Base-by-base conservation (phyloP, 2,888 invertebrate genomes). In the Eupsilia transversa region DNA sequence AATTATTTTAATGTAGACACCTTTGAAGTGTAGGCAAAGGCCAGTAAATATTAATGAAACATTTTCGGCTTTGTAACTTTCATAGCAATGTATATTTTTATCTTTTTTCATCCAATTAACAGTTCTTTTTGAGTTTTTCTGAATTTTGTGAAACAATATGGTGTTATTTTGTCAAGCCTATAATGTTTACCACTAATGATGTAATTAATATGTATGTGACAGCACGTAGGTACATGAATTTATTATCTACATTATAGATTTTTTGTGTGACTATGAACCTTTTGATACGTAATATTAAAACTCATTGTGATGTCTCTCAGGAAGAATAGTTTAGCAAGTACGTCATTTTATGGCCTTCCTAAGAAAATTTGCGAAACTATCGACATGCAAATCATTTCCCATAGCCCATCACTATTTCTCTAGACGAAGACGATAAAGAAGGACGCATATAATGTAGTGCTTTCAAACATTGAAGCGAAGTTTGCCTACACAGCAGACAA, bases 401-500 rank as follows among this genome's bases (percentile, higher is more conserved):
- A 30, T 17, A 59, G 12, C 60, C 64, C 86, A 64, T 80, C 84
- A 75, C 87, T 87, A 86, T 74, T 75, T 73, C 69, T 65, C 70
- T 57, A 90, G 86, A 86, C 88, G 88, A 91, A 88, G 90, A 94
- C 93, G 93, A 94, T 95, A 94, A 94, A 94, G 94, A 94, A 91
- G 90, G 91, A 92, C 89, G 92, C 93, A 93, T 95, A 95, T 95
- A 95, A 95, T 95, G 94, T 94, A 95, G 94, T 95, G 94, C 94
- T 95, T 94, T 95, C 95, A 94, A 95, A 96, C 94, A 96, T 92
- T 93, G 94, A 91, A 92, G 93, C 93, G 93, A 95, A 95, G 95
- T 95, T 96, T 95, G 94, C 94, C 92, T 95, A 93, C 94, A 89
- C 88, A 89, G 92, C 93, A 94, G 95, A 95, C 95, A 95, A 96